Evolutionary conservation across 2,113 vertebrate species (phyloP), one percentile per base, ranked within the genome.

Genomic region (Vimba vimba): DNA sequence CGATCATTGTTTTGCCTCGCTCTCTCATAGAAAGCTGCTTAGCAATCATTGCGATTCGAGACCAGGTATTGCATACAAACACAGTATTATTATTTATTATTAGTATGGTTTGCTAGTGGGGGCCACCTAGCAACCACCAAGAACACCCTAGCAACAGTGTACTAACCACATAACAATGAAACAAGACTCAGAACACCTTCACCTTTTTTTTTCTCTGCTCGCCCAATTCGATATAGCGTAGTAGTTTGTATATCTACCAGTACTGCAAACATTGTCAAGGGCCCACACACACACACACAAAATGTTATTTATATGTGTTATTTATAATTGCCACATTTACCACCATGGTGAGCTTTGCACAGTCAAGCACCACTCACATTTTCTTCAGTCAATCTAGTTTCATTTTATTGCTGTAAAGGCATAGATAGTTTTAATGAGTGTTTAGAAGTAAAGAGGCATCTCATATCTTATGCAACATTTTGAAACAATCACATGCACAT

Each of bases 381-480:
- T 11, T 43, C 21, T 71, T 71, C 21, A 12, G 10, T 43, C 36
- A 59, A 78, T 59, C 7, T 80, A 80, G 57, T 80, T 80, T 60
- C 36, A 45, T 60, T 10, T 62, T 45, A 19, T 64, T 62, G 36
- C 6, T 43, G 25, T 78, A 57, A 57, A 78, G 64, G 25, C 12
- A 80, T 62, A 43, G 57, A n/a, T 62, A 17, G 59, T 45, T 80
- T 62, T 45, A 80, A n/a, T 81, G 13, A 66, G 55, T 84, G 76
- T 71, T 78, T 27, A 27, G 43, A 47, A n/a, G 8, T 30, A 79
- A 55, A 69, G 50, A 11, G 78, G 59, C 27, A 52, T 66, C 59
- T 76, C 50, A 60, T 74, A 15, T 79, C 84, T 86, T 74, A 88
- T 52, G 87, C 87, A 86, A 86, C 66, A 55, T n/a, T 17, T 25